Base-by-base conservation (phyloP, 92 coral and sea anemone species). In the Porites lobata region DNA sequence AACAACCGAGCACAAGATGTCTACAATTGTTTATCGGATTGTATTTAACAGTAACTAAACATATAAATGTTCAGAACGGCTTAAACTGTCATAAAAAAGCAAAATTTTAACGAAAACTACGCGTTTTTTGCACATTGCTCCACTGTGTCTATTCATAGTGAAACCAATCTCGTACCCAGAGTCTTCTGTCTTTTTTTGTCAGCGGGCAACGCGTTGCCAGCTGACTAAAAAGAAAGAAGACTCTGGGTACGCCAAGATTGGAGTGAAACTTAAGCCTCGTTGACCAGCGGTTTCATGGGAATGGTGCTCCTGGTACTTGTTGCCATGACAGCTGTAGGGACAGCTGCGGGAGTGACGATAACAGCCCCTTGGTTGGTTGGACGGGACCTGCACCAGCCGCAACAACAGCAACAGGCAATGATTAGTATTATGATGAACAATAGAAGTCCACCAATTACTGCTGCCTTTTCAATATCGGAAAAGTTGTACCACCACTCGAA, bases 401-500 rank as follows among this genome's bases (percentile, higher is more conserved):
- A 38, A 38, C 43, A 38, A 66, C 85, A 79, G 62, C 87, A 88
- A 24, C 92, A 88, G 51, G 78, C 77, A 1, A 43, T 9, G 64
- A 77, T 52, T 50, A 91, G 9, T 17, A 78, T 1, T 22, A 87
- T 32, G 66, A 91, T 1, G 61, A 91, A 53, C 8, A 82, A 8
- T 11, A 83, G 17, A 8, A 86, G 38, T 29, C 76, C 86, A 19
- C 47, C 76, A 29, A 91, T 65, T 51, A 87, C 58, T 11, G 85
- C 86, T 10, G 32, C 89, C 38, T 83, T 65, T 3, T 20, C 73
- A 3, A 7, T 11, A 12, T 20, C 53, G 9, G 19, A 18, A 76
- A 82, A 52, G 7, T 82, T 69, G 19, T 76, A 72, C 91, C 91
- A 91, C 89, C 85, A 91, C 13, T 66, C 85, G 38, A 91, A 70